These are phyloP conservation scores for Clytia hemisphaerica DNA, from an alignment of 30 jellyfish, hydroid and myxozoan genomes.

Conservation along the genomic window DNA sequence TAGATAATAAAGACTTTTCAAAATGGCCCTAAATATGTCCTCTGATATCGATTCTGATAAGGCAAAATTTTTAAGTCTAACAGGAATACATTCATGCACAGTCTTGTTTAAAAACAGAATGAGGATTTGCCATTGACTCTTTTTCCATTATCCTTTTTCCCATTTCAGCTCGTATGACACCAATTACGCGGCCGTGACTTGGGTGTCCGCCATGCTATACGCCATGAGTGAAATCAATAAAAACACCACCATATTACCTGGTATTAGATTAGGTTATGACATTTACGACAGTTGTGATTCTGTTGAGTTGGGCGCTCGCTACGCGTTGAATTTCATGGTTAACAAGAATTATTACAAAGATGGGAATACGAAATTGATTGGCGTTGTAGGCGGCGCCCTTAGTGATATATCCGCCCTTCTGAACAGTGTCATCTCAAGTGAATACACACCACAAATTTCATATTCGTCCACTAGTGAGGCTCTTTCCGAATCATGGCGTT, in stretches of 20 bases:
- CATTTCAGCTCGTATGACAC: no score
- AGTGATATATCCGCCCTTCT: slow-evolving; percentile 45
- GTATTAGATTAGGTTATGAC: slow-evolving; percentile 57
- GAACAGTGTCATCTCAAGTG: slow-evolving; percentile 44
- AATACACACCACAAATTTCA: slow-evolving; percentile 60
- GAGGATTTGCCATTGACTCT: no score
- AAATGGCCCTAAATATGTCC: no score
- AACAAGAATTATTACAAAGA: slow-evolving; percentile 21
- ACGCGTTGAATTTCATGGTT: slow-evolving; percentile 50
- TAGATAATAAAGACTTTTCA: no score
- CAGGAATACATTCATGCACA: no score
- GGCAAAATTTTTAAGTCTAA: no score
- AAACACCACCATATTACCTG: slow-evolving; percentile 33
- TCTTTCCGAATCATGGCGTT: slow-evolving; percentile 22
- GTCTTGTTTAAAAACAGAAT: no score
- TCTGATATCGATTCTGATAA: no score
- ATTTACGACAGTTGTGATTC: slow-evolving; percentile 63
- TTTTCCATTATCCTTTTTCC: no score
- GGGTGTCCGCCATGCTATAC: slow-evolving; percentile 68
- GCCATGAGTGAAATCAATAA: slow-evolving; percentile 38
- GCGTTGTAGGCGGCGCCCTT: slow-evolving; percentile 85
- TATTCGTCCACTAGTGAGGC: slow-evolving; percentile 77
- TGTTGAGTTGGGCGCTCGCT: slow-evolving; percentile 36
- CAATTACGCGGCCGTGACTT: slow-evolving; percentile 45
- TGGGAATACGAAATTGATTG: slow-evolving; percentile 15